phyloP scores from a whole-genome alignment of 2,888 invertebrate species.

The Acanthosepion esculentum region DNA sequence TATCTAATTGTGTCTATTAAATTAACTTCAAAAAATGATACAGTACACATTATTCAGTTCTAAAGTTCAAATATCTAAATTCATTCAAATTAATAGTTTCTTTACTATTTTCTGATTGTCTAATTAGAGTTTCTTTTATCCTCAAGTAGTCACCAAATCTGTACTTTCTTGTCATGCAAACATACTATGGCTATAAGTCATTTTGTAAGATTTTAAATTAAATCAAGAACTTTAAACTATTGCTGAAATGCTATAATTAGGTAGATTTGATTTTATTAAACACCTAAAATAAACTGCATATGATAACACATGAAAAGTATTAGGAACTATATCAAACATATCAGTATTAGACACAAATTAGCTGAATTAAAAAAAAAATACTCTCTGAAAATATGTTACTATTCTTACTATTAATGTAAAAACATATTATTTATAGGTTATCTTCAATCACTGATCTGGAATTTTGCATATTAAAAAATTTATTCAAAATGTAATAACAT shows the following conservation, averaged over 20 bases:
- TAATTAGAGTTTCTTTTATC: neutral
- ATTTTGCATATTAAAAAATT: neutral
- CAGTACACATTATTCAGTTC: too few relatives aligned
- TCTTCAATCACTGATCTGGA: neutral
- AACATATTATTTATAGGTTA: neutral
- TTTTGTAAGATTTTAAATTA: neutral
- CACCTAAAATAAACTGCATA: too few relatives aligned
- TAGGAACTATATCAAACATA: neutral
- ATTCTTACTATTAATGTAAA: neutral
- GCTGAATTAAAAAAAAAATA: neutral
- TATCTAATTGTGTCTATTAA: too few relatives aligned
- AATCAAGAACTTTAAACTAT: neutral
- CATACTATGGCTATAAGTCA: neutral
- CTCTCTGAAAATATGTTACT: neutral
- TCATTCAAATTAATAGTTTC: neutral
- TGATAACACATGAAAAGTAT: neutral
- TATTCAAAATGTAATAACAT: neutral
- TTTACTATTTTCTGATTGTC: neutral
- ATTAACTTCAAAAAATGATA: too few relatives aligned
- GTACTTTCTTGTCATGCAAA: neutral
- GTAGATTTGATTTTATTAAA: too few relatives aligned
- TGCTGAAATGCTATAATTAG: too few relatives aligned
- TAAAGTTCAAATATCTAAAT: neutral
- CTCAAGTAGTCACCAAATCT: neutral
- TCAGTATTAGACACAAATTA: neutral